A percentile compares a stretch with the other conserved stretches of the same genome.
Evolutionary conservation across 2,888 invertebrate species (phyloP).

Genomic region (Eupithecia exiguata): DNA sequence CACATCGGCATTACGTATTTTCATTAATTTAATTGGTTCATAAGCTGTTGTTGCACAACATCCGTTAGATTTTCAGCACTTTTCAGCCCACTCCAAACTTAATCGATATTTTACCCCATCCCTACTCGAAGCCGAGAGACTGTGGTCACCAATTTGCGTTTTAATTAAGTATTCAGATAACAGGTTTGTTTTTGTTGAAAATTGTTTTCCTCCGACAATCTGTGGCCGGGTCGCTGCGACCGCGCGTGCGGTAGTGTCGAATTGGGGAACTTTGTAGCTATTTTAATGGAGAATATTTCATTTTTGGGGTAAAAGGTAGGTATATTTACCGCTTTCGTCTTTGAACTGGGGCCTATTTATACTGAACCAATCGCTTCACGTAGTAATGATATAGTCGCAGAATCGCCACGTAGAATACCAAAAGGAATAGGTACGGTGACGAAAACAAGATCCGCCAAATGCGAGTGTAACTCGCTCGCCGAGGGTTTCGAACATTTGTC

Average conservation of each 20-base stretch:
- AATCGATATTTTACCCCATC: slow-evolving; percentile 5
- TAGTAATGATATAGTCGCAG: no score
- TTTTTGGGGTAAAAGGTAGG: no score
- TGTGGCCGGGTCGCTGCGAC: slow-evolving; percentile 42
- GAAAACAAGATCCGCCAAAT: no score
- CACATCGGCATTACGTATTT: no score
- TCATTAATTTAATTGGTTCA: no score
- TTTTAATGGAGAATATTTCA: neutral
- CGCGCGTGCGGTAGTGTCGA: slow-evolving; percentile 24
- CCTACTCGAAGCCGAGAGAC: slow-evolving; percentile 42
- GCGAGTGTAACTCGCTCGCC: no score
- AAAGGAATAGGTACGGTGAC: no score
- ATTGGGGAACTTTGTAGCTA: neutral
- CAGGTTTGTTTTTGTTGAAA: slow-evolving; percentile 76
- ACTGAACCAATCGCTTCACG: no score
- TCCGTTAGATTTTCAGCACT: neutral
- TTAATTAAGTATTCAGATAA: slow-evolving; percentile 77
- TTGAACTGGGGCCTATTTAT: no score
- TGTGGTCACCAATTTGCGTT: slow-evolving; percentile 78
- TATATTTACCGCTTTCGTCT: no score
- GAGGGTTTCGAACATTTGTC: no score
- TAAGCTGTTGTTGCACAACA: neutral
- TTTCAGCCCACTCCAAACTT: neutral
- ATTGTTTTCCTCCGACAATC: slow-evolving; percentile 67
- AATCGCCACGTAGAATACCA: no score